A percentile compares a stretch with the other conserved stretches of the same genome.
Conservation (phyloP, 2,797 vertebrate genomes). For the Aplochiton taeniatus region DNA sequence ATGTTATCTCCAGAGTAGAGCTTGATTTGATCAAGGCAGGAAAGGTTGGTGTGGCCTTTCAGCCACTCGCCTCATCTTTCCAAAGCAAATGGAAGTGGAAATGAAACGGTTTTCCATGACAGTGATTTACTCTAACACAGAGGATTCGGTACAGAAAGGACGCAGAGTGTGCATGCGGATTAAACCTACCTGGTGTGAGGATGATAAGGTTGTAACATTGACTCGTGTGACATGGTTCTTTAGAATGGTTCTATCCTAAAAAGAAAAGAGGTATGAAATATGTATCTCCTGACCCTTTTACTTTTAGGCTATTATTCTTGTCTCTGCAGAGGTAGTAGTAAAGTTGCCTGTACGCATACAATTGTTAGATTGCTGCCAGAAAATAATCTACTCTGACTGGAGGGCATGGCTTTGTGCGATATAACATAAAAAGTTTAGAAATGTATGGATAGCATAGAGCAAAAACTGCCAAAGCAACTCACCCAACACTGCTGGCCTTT, state of each 20-base stretch:
- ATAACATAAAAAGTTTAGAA: not conserved
- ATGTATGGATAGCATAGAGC: not conserved
- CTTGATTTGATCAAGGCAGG: conserved; percentile 50
- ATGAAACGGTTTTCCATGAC: not conserved
- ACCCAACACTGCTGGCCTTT: conserved; percentile 33
- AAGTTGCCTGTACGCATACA: not conserved
- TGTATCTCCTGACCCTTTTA: no score
- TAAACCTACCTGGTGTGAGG: conserved; percentile 47
- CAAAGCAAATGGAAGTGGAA: not conserved
- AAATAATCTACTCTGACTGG: not conserved
- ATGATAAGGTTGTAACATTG: conserved; percentile 29
- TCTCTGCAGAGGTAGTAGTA: not conserved
- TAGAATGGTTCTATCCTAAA: not conserved
- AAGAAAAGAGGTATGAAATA: conserved; percentile 9
- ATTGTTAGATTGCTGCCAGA: not conserved
- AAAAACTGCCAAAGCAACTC: conserved; percentile 29
- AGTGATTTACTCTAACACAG: conserved; percentile 11
- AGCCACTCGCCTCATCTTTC: conserved; percentile 25
- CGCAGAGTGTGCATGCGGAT: not conserved
- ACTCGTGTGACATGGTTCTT: conserved; percentile 52
- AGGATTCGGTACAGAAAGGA: not conserved
- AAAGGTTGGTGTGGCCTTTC: conserved; percentile 30
- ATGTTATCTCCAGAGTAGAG: conserved; percentile 31
- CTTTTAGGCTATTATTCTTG: not conserved
- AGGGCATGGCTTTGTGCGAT: not conserved